These are phyloP conservation scores for Pantelozetes paolii DNA, from an alignment of 2,888 invertebrate species.

Conservation along the genomic window DNA sequence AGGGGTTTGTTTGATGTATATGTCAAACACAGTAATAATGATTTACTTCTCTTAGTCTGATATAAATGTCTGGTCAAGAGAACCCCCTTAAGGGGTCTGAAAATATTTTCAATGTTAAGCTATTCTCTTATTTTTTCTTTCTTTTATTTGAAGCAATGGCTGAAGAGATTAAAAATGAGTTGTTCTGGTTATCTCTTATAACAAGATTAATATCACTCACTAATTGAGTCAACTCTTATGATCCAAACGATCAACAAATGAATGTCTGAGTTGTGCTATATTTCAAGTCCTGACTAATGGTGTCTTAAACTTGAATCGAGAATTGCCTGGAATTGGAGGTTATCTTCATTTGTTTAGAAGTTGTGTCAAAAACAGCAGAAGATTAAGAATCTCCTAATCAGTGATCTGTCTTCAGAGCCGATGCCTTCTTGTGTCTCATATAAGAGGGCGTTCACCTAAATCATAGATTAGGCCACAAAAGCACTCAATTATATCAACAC, in stretches of 20 bases:
- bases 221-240: no score
- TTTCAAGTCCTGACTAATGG: background rate
- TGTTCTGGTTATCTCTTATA: no score
- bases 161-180: no score
- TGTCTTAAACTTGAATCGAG: background rate
- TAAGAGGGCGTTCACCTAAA: slow-evolving; percentile 3
- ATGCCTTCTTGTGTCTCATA: background rate
- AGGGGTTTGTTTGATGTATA: no score
- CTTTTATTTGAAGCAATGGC: no score
- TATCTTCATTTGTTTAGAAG: background rate
- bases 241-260: background rate
- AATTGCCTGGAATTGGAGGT: background rate
- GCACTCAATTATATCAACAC: background rate
- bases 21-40: no score
- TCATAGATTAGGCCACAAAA: background rate
- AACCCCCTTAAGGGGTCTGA: no score
- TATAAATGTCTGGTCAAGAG: no score
- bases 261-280: background rate
- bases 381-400: background rate
- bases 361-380: slow-evolving; percentile 11
- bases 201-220: no score
- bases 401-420: background rate
- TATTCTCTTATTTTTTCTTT: no score
- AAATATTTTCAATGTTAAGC: no score
- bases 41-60: no score